Conservation (phyloP, 2,888 invertebrate genomes). For the Drosophila niveifrons region DNA sequence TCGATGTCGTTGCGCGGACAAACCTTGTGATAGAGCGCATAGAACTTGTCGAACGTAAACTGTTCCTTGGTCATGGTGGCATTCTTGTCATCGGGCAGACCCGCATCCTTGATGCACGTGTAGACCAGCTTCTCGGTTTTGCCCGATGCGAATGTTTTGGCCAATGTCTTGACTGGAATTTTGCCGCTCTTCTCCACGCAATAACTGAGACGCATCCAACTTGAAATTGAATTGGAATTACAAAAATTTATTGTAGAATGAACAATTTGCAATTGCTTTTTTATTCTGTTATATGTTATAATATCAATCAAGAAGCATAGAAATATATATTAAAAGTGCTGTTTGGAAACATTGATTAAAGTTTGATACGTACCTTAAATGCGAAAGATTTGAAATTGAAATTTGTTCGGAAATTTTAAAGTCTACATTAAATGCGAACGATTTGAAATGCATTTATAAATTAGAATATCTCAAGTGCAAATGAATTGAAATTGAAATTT, state of each 20-base stretch:
- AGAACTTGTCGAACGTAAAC: conserved; percentile 99
- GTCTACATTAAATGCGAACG: no score
- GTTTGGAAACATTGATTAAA: no score
- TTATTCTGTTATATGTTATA: no score
- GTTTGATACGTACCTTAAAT: no score
- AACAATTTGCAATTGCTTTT: no score
- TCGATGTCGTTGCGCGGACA: conserved; percentile 99
- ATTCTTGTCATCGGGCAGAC: conserved; percentile 97
- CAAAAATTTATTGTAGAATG: conserved; percentile 1
- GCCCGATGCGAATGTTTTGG: conserved; percentile 99
- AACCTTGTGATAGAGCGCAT: conserved; percentile 98
- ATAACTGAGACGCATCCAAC: conserved; percentile 99
- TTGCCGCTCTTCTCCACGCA: conserved; percentile 97
- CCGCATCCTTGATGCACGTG: conserved; percentile 97
- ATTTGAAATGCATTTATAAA: no score
- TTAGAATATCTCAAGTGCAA: no score
- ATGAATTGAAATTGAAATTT: no score
- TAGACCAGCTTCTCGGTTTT: conserved; percentile 99
- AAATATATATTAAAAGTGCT: no score
- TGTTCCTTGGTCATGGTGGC: conserved; percentile 97
- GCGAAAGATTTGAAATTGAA: no score
- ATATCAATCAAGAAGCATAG: no score
- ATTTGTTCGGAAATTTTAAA: no score
- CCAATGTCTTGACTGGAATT: conserved; percentile 98
- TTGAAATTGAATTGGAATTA: conserved; percentile 83